A percentile compares a stretch with the other conserved stretches of the same genome.
Conservation (phyloP, 1,140 invertebrate genomes). For the Saccostrea cuccullata region DNA sequence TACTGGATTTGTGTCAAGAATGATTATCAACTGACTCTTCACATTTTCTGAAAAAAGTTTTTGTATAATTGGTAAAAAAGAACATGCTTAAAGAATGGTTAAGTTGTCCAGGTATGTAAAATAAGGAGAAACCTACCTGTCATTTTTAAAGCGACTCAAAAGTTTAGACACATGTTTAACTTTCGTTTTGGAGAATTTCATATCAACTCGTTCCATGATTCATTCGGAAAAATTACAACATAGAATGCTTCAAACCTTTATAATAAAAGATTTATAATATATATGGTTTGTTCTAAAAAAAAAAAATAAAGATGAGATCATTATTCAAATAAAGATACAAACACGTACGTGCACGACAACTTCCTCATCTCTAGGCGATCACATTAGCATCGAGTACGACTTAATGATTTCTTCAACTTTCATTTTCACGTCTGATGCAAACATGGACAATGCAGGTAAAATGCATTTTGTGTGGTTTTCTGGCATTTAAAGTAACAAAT, state of each 20-base stretch:
- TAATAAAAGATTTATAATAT: not conserved
- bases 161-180: not conserved
- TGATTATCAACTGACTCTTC: constrained; percentile 86
- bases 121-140: not conserved
- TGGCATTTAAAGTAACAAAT: too few relatives aligned
- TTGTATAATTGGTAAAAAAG: not conserved
- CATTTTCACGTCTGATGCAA: constrained; percentile 21
- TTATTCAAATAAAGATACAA: not conserved
- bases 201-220: not conserved
- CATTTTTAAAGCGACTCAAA: constrained; percentile 7
- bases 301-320: not conserved
- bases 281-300: not conserved
- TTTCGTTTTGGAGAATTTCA: not conserved
- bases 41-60: constrained; percentile 8
- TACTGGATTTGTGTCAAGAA: constrained; percentile 91
- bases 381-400: too few relatives aligned
- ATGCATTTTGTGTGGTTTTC: not conserved
- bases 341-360: not conserved
- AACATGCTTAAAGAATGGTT: not conserved
- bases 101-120: not conserved
- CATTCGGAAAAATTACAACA: not conserved
- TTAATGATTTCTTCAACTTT: not conserved
- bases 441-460: constrained; percentile 28
- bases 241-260: not conserved
- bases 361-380: not conserved